Evolutionary conservation across 2,113 vertebrate species (phyloP).

Genomic region (Laterallus jamaicensis): DNA sequence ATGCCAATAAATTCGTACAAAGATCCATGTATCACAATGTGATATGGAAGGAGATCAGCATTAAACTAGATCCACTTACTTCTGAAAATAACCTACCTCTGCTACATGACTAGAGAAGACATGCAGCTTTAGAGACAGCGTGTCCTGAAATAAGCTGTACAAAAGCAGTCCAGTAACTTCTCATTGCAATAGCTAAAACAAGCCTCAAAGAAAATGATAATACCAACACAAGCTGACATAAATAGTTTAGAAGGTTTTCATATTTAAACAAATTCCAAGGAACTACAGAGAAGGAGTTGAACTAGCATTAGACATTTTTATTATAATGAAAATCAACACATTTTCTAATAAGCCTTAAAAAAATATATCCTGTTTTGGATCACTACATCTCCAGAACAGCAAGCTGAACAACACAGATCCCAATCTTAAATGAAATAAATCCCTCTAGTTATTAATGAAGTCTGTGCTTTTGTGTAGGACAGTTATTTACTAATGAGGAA

Average conservation of each 20-base stretch:
- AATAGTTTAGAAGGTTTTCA: neutral
- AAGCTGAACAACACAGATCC: neutral
- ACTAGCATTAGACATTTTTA: neutral
- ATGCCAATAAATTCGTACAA: neutral
- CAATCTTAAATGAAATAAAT: neutral
- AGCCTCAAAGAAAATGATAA: neutral
- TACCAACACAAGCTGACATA: neutral
- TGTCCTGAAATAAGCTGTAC: neutral
- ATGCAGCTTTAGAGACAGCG: neutral
- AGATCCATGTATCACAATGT: neutral
- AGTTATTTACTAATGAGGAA: neutral
- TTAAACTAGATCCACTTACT: neutral
- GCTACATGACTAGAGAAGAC: neutral
- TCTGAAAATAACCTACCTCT: neutral
- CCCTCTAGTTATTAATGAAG: neutral
- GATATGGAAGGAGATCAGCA: neutral
- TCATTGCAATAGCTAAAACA: neutral
- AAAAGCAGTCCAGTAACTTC: neutral
- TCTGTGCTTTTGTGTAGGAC: neutral
- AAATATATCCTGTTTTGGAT: neutral
- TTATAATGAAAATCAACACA: neutral
- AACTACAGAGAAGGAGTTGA: neutral
- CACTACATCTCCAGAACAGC: neutral
- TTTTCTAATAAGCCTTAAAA: neutral
- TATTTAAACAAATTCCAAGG: neutral